Evolutionary conservation across 2,113 vertebrate species (phyloP).

Genomic region (Tringa solitaria): DNA sequence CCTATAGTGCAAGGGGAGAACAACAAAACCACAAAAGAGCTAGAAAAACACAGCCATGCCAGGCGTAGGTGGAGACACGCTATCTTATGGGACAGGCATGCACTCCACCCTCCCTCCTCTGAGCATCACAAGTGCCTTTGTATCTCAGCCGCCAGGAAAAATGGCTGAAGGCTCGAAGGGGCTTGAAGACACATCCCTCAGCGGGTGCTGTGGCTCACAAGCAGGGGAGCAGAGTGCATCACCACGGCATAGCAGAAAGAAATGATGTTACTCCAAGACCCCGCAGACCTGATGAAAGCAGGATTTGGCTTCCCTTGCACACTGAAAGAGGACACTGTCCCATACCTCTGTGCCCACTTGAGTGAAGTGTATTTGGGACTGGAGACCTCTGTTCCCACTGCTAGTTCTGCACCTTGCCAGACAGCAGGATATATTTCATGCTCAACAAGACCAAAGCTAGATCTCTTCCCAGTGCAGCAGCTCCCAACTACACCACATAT

Average conservation of each 20-base stretch:
- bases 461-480: not conserved
- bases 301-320: not conserved
- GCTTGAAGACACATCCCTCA: not conserved
- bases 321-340: not conserved
- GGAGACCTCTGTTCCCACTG: not conserved
- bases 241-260: not conserved
- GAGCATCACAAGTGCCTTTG: not conserved
- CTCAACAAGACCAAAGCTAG: not conserved
- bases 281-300: not conserved
- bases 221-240: not conserved
- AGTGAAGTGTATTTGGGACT: not conserved
- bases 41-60: conserved; percentile 16
- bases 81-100: not conserved
- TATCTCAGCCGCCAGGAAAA: not conserved
- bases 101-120: not conserved
- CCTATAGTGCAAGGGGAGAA: not conserved
- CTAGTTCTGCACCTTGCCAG: not conserved
- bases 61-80: not conserved
- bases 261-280: not conserved
- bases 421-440: not conserved
- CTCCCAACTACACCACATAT: not conserved
- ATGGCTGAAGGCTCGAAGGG: not conserved
- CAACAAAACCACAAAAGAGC: conserved; percentile 43
- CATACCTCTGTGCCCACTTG: not conserved
- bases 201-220: not conserved